phyloP scores from a whole-genome alignment of 2,797 vertebrate species.

The Manis javanica region DNA sequence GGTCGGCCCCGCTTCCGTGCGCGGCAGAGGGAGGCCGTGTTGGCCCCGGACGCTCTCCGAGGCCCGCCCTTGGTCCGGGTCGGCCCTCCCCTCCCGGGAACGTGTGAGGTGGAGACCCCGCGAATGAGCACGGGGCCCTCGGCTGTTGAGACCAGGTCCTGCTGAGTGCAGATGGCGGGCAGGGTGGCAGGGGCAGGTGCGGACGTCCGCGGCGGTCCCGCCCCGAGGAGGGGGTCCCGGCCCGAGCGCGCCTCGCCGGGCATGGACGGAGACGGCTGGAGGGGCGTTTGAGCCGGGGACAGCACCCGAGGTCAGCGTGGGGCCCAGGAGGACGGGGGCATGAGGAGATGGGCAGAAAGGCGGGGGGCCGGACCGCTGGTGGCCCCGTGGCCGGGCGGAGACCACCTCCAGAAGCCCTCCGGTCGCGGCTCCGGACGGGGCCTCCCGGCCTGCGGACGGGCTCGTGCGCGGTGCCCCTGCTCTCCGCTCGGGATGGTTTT shows the following conservation, averaged over 20 bases:
- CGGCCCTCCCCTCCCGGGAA: no score
- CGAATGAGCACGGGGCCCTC: not conserved
- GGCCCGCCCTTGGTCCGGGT: no score
- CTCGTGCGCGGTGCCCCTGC: no score
- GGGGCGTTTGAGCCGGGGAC: not conserved
- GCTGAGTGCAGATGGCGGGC: not conserved
- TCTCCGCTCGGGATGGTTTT: not conserved
- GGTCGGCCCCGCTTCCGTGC: not conserved
- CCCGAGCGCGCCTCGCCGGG: not conserved
- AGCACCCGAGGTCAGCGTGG: not conserved
- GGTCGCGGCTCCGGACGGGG: no score
- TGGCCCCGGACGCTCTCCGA: not conserved
- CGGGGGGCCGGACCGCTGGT: no score
- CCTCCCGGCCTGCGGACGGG: not conserved
- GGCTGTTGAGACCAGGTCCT: not conserved
- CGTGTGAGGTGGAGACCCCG: no score
- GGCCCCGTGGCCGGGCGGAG: no score
- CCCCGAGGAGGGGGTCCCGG: not conserved
- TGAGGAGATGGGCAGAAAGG: not conserved
- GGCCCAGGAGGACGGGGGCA: not conserved
- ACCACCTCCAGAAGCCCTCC: no score
- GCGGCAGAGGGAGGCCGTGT: not conserved
- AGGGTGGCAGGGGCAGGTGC: not conserved
- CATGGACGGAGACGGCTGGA: not conserved
- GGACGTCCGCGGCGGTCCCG: not conserved